phyloP scores from a whole-genome alignment of 2,113 vertebrate genomes.

The Cacatua alba region DNA sequence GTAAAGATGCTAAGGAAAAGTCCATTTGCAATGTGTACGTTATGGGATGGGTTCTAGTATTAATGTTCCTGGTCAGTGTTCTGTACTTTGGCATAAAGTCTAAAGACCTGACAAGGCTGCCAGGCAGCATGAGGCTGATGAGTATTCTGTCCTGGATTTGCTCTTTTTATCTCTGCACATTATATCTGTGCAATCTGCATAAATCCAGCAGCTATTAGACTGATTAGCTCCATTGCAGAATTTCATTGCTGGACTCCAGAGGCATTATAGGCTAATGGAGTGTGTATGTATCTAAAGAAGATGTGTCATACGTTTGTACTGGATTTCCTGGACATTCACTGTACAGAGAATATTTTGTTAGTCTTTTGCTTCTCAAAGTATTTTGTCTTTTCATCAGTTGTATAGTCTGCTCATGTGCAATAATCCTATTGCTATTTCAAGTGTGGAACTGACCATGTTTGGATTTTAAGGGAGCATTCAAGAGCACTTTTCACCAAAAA shows the following conservation, averaged over 20 bases:
- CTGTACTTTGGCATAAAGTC: background rate
- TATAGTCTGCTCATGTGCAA: background rate
- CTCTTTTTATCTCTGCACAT: background rate
- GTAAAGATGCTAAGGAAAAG: background rate
- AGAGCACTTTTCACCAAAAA: background rate
- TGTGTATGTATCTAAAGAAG: background rate
- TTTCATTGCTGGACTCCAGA: background rate
- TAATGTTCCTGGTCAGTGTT: background rate
- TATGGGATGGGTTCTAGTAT: background rate
- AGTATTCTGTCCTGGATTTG: constrained; percentile 4
- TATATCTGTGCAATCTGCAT: background rate
- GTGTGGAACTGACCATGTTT: background rate
- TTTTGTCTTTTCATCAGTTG: background rate
- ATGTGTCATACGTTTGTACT: background rate
- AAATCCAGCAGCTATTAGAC: background rate
- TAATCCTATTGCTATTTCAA: background rate
- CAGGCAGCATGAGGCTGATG: background rate
- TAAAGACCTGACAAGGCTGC: background rate
- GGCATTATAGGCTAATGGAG: background rate
- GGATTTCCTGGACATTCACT: background rate
- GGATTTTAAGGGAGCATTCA: background rate
- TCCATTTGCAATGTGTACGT: background rate
- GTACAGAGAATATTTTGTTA: background rate
- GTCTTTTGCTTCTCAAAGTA: background rate
- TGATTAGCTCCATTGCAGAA: background rate